Base-by-base conservation (phyloP, 2,113 vertebrate species). In the Heteronetta atricapilla region DNA sequence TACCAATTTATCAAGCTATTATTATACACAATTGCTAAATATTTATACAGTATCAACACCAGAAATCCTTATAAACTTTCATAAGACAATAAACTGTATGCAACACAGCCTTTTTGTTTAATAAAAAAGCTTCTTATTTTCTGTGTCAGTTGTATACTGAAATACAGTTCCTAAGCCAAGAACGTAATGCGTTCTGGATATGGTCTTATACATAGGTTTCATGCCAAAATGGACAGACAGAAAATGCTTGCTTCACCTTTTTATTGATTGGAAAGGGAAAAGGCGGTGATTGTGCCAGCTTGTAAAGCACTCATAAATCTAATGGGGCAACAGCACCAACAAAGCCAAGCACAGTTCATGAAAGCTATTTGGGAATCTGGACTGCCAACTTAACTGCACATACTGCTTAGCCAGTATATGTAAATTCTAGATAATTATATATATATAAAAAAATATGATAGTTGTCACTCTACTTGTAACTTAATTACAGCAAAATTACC, bases 231-330 rank as follows among this genome's bases (percentile, higher is more conserved):
- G 31, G 74, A 94, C 42, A 68, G 56, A 93, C 31, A 83, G 64
- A 86, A 94, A 95, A 93, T 46, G 89, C 25, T 80, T 82, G 29
- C 34, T 88, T 93, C 1, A 11, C 62, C 62, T 86, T 89, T 88
- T 92, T 92, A 66, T 50, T 88, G 29, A 95, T 48, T 44, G 36
- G 66, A 78, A 95, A 46, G 29, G 48, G n/a, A 34, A 82, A 68
- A 60, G 4, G 53, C 13, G 64, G 6, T n/a, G 44, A 86, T 19
- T 82, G 40, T 46, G 80, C 26, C 66, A 82, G 77, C 40, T 88
- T 76, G 56, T 73, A 66, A 92, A 86, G 74, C 66, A 75, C 40
- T 92, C 56, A 52, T 34, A 75, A 79, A 90, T 74, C 82, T 91
- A 89, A 76, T 1, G 1, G 33, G n/a, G 4, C 13, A 66, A 84